Base-by-base conservation (phyloP, 2,888 invertebrate species). In the Cephus nigrinus region DNA sequence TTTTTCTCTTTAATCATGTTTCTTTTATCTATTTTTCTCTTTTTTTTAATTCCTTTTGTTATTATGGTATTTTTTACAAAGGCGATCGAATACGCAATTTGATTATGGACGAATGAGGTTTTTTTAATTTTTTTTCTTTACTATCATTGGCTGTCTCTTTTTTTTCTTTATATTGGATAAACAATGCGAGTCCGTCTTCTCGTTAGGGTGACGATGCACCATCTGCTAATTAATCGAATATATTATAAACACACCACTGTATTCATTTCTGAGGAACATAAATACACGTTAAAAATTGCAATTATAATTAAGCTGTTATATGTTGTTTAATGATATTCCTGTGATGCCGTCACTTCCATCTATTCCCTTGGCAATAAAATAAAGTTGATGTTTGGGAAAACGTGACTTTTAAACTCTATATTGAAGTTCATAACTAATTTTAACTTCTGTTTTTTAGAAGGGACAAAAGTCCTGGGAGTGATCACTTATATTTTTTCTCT, bases 241-340 rank as follows among this genome's bases (percentile, higher is more conserved):
- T 79, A 84, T 82, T 82, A 82, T 85, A 84, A 82, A 83, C 83
- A 84, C 81, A 81, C 80, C 77, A 83, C 80, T 86, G 84, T 86
- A 86, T 86, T 85, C 76, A 81, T 86, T 84, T 86, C 83, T 82
- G 80, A 82, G 78, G 77, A 84, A 82, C 80, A 83, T 82, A 86
- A 85, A 86, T 85, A 86, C 81, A 86, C 81, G 81, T 83, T 83
- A 81, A 74, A 31, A 32, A 34, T 74, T 74, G 33, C 74, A 74
- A 74, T 35, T 35, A 35, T 23, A 74, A 55, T 55, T 55, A 23
- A 5, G 23, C 40, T 55, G 2, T 55, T 55, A 55, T 55, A 55
- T 9, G 23, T 23, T 40, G 0, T 55, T 55, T 23, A 23, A 55
- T 40, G 40, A 55, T 23, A 55, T 55, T 23, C 40, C 40, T 55